Base-by-base conservation (phyloP, 2,888 invertebrate species). In the Sipunculus nudus region DNA sequence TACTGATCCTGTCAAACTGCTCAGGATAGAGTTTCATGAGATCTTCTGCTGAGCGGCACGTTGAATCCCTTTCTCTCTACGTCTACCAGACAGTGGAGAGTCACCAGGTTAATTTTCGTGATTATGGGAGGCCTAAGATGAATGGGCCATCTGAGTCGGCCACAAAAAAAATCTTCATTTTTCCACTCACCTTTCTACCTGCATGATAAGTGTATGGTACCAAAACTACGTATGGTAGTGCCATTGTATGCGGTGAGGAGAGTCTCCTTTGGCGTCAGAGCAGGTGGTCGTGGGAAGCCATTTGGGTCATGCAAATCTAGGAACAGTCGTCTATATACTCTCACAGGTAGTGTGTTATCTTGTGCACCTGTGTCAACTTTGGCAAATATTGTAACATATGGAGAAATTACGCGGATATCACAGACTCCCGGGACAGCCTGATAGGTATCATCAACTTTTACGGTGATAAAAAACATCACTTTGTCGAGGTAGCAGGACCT, bases 391-490 rank as follows among this genome's bases (percentile, higher is more conserved):
- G 96, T 84, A 96, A 96, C 85, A 85, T 96, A 75, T 97, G 96
- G 96, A 88, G 96, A 70, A 96, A 96, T 84, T 96, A 91, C 78
- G 93, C 92, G 81, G 96, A 97, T 81, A 96, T 97, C 68, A 93
- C 94, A 84, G 96, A 96, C 84, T 94, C 94, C 25, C 96, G 95
- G 95, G 89, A 89, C 43, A 94, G 94, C 83, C 90, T 96, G 68
- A 91, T 92, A 81, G 90, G 89, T 80, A 96, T 97, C 72, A 92
- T 96, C 77, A 92, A 96, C 86, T 96, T 94, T 85, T 96, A 95
- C 85, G 96, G 94, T 65, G 92, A 94, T 82, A 92, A 96, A 86
- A 94, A 94, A 84, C 94, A 95, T 80, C 86, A 88, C 38, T 92
- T 96, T 75, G 91, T 93, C 63, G 90, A 92, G 35, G 92, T 93